Evolutionary conservation across 2,888 invertebrate species (phyloP).

Genomic region (Cynaeus angustus): DNA sequence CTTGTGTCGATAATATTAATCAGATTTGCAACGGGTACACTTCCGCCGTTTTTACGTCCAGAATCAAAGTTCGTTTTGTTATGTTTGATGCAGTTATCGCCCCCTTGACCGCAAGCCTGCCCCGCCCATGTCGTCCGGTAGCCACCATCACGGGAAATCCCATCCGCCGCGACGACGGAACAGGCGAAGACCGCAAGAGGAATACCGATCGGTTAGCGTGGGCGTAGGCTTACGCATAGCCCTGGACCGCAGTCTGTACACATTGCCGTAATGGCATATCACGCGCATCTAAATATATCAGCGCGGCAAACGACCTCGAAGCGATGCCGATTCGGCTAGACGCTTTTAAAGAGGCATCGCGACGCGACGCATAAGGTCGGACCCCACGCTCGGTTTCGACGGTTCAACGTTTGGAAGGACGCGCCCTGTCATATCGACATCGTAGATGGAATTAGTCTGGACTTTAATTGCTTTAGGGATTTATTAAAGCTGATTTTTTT

Average conservation of each 20-base stretch:
- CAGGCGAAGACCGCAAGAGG: slow-evolving; percentile 3
- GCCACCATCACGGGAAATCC: slow-evolving; percentile 4
- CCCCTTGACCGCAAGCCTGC: not conserved
- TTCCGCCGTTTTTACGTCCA: too few species aligned
- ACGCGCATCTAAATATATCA: slow-evolving; percentile 54
- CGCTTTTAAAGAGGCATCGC: slow-evolving; percentile 29
- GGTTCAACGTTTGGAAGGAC: slow-evolving; percentile 7
- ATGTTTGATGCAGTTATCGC: too few species aligned
- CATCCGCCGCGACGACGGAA: slow-evolving; percentile 1
- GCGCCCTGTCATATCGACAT: not conserved
- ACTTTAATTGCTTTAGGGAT: not conserved
- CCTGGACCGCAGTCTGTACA: slow-evolving; percentile 12
- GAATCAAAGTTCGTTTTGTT: too few species aligned
- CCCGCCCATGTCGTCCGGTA: slow-evolving; percentile 4
- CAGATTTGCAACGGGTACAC: too few species aligned
- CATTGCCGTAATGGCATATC: slow-evolving; percentile 15
- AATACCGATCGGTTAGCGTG: slow-evolving; percentile 13
- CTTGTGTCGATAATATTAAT: not conserved
- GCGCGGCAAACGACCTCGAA: slow-evolving; percentile 61
- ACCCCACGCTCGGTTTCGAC: not conserved
- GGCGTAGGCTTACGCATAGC: slow-evolving; percentile 8
- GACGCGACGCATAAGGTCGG: slow-evolving; percentile 39
- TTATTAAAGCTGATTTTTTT: too few species aligned
- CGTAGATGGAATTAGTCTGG: slow-evolving; percentile 1
- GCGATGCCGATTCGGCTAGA: slow-evolving; percentile 26